A percentile compares a stretch with the other conserved stretches of the same genome.
Evolutionary conservation across 1,140 invertebrate species (phyloP).

Genomic region (Trichonephila clavata): DNA sequence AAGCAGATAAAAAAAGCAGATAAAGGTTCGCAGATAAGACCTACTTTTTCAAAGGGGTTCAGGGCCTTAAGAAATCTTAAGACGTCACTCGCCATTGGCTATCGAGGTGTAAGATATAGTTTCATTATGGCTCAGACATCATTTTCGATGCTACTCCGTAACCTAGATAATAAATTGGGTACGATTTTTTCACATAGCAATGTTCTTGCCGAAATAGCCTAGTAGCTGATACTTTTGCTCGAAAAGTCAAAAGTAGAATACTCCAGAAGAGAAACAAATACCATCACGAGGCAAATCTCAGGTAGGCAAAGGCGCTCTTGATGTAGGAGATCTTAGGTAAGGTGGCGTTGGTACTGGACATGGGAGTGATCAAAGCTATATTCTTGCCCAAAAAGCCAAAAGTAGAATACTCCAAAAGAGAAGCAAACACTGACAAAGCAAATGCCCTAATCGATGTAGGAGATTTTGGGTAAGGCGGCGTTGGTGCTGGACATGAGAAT

Average conservation of each 20-base stretch:
- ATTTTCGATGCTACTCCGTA: conserved; percentile 85
- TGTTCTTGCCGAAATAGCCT: conserved; percentile 85
- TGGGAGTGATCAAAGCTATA: no score
- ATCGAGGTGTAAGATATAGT: background rate
- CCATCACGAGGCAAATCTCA: conserved; percentile 82
- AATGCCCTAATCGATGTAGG: conserved; percentile 79
- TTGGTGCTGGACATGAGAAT: conserved; percentile 84
- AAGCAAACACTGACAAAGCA: conserved; percentile 81
- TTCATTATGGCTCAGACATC: background rate
- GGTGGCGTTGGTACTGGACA: no score
- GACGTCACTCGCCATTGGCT: background rate
- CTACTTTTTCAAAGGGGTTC: no score
- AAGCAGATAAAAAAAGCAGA: no score
- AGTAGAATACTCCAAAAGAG: conserved; percentile 89
- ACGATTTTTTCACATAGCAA: conserved; percentile 96
- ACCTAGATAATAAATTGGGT: conserved; percentile 93
- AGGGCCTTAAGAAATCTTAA: no score
- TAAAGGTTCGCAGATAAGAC: no score
- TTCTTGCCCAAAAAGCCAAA: conserved; percentile 92
- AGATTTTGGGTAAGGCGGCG: conserved; percentile 83
- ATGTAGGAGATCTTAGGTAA: conserved; percentile 76
- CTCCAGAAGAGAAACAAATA: conserved; percentile 83
- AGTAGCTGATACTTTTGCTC: conserved; percentile 82
- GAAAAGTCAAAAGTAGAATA: conserved; percentile 97
- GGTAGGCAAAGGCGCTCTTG: conserved; percentile 83